Base-by-base conservation (phyloP, 1,140 invertebrate species). In the Leptinotarsa defecta region DNA sequence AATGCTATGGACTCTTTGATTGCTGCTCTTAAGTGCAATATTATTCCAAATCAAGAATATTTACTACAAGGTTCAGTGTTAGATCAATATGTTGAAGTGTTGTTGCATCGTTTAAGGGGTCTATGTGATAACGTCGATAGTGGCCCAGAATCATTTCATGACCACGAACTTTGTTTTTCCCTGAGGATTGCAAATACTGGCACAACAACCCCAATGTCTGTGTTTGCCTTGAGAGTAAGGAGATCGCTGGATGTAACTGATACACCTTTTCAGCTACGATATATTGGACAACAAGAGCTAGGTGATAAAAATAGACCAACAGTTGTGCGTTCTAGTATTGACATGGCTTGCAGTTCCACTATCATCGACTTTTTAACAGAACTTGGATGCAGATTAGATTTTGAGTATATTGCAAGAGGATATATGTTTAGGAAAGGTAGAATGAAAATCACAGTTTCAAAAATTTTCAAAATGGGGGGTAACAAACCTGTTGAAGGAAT, bases 351-450 rank as follows among this genome's bases (percentile, higher is more conserved):
- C 68, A 96, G 93, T 78, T 92, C 91, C 43, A 96, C 96, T 82
- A 91, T 98, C 13, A 91, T 96, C 1, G 95, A 97, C 78, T 99
- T 98, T 86, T 88, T 99, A 0, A 94, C 91, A 70, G 97, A 98
- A 89, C 87, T 98, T 24, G 97, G 97, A 11, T 96, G 94, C 82
- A 88, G 94, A 76, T 86, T 95, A 68, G 97, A 98, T 83, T 98
- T 96, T 89, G 97, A 98, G 87, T 98, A 95, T 84, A 94, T 96
- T 80, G 91, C 94, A 0, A 93, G 96, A 87, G 97, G 97, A 17
- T 97, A 94, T 81, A 96, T 98, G 91, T 98, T 98, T 82, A 90
- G 96, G 68, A 98, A 98, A 88, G 97, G 97, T 1, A 89, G 96
- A 83, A 97, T 99, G 95, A 98, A 98, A 86, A 94, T 98, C 3